Evolutionary conservation across 2,888 invertebrate genomes (phyloP).

Genomic region (Eupithecia centaureata): DNA sequence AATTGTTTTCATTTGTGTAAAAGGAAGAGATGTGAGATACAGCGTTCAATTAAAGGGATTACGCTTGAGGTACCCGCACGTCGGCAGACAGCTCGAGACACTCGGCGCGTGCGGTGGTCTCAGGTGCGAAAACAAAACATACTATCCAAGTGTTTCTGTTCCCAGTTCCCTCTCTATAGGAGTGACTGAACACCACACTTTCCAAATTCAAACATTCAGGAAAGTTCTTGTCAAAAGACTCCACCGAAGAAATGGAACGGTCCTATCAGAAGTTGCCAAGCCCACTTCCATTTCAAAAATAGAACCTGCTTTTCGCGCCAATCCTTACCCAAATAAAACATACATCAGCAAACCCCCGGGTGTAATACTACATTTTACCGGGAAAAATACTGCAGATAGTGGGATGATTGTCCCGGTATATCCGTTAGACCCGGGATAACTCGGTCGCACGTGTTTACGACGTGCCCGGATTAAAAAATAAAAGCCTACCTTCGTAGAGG

Average conservation of each 20-base stretch:
- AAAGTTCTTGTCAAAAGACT: not conserved
- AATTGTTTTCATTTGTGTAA: too few species aligned
- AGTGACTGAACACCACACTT: too few species aligned
- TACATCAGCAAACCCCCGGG: conserved; percentile 62
- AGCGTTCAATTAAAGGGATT: too few species aligned
- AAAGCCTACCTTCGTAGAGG: conserved; percentile 36
- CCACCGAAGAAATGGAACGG: not conserved
- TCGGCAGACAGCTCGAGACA: too few species aligned
- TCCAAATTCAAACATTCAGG: not conserved
- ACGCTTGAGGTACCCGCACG: too few species aligned
- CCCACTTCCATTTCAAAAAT: not conserved
- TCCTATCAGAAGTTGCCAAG: not conserved
- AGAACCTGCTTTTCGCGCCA: conserved; percentile 1
- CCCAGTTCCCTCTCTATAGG: too few species aligned
- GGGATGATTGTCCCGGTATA: conserved; percentile 77
- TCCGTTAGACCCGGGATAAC: conserved; percentile 67
- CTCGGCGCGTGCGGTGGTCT: too few species aligned
- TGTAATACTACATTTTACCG: conserved; percentile 66
- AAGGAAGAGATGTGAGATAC: too few species aligned
- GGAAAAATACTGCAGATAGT: conserved; percentile 78
- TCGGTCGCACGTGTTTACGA: conserved; percentile 69
- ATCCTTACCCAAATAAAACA: conserved; percentile 61
- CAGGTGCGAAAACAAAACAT: too few species aligned
- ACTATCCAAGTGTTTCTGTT: too few species aligned
- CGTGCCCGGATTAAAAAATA: conserved; percentile 74